These are phyloP conservation scores for Toxotes jaculatrix DNA, from an alignment of 2,113 vertebrate species.

Conservation along the genomic window DNA sequence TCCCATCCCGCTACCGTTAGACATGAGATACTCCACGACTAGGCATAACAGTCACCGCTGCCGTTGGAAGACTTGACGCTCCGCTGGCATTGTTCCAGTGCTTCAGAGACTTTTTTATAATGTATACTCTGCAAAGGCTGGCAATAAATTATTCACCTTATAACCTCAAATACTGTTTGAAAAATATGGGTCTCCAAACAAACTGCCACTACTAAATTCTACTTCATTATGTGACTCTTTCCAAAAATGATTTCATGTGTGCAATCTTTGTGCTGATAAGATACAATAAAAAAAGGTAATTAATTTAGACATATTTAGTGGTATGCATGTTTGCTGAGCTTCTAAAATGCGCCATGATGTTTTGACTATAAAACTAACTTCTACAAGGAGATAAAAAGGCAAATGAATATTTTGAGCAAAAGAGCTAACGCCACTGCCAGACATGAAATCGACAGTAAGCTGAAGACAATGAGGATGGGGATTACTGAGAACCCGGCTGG, in stretches of 20 bases:
- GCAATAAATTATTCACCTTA: conserved; percentile 67
- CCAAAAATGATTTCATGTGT: background rate
- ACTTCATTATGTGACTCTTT: conserved; percentile 6
- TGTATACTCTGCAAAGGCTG: conserved; percentile 42
- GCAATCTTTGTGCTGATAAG: conserved; percentile 1
- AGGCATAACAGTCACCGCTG: conserved; percentile 25
- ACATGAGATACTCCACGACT: conserved; percentile 51
- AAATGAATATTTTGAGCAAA: conserved; percentile 69
- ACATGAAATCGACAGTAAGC: conserved; percentile 81
- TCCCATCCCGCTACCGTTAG: conserved; percentile 39
- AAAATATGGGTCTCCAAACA: conserved; percentile 50
- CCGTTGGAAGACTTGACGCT: conserved; percentile 44
- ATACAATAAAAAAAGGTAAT: conserved; percentile 47
- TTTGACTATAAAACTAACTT: conserved; percentile 64
- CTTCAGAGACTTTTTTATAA: conserved; percentile 49
- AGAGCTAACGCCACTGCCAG: conserved; percentile 74
- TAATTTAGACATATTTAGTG: conserved; percentile 41
- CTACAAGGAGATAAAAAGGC: conserved; percentile 60
- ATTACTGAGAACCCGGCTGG: conserved; percentile 70
- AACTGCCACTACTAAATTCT: conserved; percentile 9
- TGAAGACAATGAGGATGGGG: conserved; percentile 81
- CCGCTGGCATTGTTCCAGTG: conserved; percentile 46
- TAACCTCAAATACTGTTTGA: conserved; percentile 54
- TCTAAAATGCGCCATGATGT: conserved; percentile 34
- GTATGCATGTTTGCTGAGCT: conserved; percentile 41